A percentile compares a stretch with the other conserved stretches of the same genome.
These are phyloP conservation scores for Regulus satrapa DNA, from an alignment of 2,113 vertebrate species.

Conservation along the genomic window DNA sequence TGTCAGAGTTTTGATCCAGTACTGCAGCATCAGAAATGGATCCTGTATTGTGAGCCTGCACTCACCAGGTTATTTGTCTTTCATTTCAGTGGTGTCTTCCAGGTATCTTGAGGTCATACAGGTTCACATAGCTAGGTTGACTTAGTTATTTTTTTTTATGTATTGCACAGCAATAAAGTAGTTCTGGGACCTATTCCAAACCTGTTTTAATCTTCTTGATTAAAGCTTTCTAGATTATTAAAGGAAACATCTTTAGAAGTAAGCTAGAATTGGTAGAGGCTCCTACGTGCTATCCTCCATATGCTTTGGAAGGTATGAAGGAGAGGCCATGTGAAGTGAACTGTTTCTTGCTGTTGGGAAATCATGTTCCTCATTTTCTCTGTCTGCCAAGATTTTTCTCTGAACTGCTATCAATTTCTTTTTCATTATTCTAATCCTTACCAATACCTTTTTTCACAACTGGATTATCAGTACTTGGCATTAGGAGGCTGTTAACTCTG, in stretches of 20 bases:
- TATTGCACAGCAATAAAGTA: background rate
- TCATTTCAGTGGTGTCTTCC: background rate
- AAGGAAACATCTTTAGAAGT: background rate
- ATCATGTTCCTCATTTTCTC: background rate
- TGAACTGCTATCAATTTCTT: background rate
- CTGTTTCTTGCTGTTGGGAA: background rate
- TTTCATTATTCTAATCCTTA: background rate
- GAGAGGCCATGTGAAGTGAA: background rate
- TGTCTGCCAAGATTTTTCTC: background rate
- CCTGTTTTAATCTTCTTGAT: background rate
- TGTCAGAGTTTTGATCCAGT: background rate
- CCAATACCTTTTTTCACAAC: background rate
- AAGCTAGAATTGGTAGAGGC: background rate
- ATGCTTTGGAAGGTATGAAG: background rate
- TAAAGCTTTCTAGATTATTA: background rate
- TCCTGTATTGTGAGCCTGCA: background rate
- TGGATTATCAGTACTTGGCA: background rate
- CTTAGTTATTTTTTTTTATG: background rate
- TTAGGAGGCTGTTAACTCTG: background rate
- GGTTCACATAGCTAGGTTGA: background rate
- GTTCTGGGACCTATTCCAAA: background rate
- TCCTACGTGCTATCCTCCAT: background rate
- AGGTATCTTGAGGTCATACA: background rate
- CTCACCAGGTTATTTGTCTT: background rate
- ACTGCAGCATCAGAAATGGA: background rate